phyloP scores from a whole-genome alignment of 2,113 vertebrate genomes.

The Anguilla japonica region DNA sequence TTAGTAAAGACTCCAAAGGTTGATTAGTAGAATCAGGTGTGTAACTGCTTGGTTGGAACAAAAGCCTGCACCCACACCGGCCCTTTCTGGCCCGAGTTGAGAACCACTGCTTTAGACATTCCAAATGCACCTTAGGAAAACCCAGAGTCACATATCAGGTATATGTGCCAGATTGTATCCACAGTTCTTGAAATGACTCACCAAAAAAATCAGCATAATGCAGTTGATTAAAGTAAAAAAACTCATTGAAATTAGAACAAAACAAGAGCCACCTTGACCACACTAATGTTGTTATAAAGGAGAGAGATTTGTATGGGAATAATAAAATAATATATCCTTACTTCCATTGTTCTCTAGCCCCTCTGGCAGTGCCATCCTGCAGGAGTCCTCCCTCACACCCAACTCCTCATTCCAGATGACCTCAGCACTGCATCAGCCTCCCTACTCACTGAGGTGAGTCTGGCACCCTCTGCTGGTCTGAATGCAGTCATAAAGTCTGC shows the following conservation, averaged over 20 bases:
- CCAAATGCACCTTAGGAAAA: neutral
- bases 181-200: neutral
- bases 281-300: neutral
- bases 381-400: conserved; percentile 88
- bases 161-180: no score
- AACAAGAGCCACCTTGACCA: neutral
- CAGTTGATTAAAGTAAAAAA: neutral
- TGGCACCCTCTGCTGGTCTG: neutral
- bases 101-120: neutral
- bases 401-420: conserved; percentile 81
- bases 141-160: neutral
- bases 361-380: conserved; percentile 86
- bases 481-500: neutral
- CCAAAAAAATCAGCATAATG: neutral
- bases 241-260: neutral
- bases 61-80: no score
- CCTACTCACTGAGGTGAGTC: conserved; percentile 84
- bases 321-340: neutral
- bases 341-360: conserved; percentile 66
- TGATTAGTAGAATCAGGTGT: no score
- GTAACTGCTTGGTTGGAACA: no score
- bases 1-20: no score
- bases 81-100: no score
- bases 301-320: neutral
- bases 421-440: conserved; percentile 84